Base-by-base conservation (phyloP, 2,113 vertebrate species). In the Sander lucioperca region DNA sequence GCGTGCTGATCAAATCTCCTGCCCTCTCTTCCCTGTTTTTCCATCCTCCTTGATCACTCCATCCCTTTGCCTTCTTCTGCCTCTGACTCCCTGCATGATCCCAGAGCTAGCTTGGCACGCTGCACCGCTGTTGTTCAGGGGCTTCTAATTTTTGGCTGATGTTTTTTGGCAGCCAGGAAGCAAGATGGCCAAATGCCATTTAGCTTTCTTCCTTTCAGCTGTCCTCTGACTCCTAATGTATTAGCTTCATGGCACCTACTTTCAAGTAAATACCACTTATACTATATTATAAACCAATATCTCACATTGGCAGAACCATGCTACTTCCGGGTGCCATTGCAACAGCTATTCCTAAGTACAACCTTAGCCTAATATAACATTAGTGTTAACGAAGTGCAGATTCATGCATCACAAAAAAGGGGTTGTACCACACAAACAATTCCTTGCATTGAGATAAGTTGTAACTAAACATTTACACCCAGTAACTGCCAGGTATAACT, bases 61-160 rank as follows among this genome's bases (percentile, higher is more conserved):
- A 67, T 74, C 59, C 59, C 66, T 56, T 58, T 57, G 9, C 69
- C 75, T 48, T 50, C 74, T 54, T 74, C 48, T 15, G 18, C 77
- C 77, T 77, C 66, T 70, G 54, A 72, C 63, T 75, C 79, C 12
- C 75, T 72, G 78, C 50, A 54, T 56, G 39, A 85, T 39, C 65
- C 86, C 85, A 61, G 50, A 70, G 75, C 0, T 80, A 74, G 79
- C 48, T 85, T 90, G 86, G 85, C 88, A 70, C 50, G 11, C 71
- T 30, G 50, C 51, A 27, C 64, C 5, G 4, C 73, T 77, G 80
- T 84, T 88, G 83, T 86, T 89, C 82, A 58, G 77, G 65, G 61
- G 79, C 79, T 67, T 78, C 75, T 77, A 50, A 91, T 86, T 87
- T 81, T 85, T 88, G 86, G 88, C 82, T 73, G 85, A 86, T 87